Evolutionary conservation across 1,140 invertebrate species (phyloP).

Genomic region (Papilio dardanus): DNA sequence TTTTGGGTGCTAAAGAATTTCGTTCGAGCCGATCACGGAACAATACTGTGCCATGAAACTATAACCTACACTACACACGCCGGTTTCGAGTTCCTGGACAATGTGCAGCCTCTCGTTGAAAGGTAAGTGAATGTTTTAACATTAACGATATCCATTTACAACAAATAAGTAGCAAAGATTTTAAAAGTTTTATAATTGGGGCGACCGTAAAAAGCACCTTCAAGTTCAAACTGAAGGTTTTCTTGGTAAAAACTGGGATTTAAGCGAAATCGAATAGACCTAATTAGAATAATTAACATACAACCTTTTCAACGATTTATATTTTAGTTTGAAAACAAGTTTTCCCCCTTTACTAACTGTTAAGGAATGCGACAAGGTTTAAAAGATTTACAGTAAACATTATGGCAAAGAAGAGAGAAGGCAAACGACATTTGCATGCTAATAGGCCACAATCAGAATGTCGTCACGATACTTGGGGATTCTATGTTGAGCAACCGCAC

Average conservation of each 20-base stretch:
- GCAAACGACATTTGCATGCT: constrained; percentile 29
- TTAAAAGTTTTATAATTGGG: neutral
- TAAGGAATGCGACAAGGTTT: constrained; percentile 23
- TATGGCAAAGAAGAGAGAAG: neutral
- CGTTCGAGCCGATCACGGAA: constrained; percentile 85
- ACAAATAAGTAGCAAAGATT: neutral
- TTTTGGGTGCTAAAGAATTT: constrained; percentile 96
- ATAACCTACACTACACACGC: constrained; percentile 97
- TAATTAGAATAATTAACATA: constrained; percentile 4
- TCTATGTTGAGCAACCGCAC: constrained; percentile 16
- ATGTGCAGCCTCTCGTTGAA: constrained; percentile 91
- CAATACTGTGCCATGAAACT: constrained; percentile 89
- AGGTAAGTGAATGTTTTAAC: constrained; percentile 67
- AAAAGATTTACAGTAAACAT: constrained; percentile 16
- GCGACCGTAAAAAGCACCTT: neutral
- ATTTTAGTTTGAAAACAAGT: constrained; percentile 7
- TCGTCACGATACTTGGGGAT: constrained; percentile 16
- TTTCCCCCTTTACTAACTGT: constrained; percentile 18
- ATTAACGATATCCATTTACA: neutral
- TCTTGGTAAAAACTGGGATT: neutral
- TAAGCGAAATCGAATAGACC: neutral
- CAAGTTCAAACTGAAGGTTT: neutral
- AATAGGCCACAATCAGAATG: constrained; percentile 28
- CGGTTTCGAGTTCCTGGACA: constrained; percentile 95
- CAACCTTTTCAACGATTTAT: neutral